Evolutionary conservation across 2,113 vertebrate genomes (phyloP).

Genomic region (Hipposideros armiger): DNA sequence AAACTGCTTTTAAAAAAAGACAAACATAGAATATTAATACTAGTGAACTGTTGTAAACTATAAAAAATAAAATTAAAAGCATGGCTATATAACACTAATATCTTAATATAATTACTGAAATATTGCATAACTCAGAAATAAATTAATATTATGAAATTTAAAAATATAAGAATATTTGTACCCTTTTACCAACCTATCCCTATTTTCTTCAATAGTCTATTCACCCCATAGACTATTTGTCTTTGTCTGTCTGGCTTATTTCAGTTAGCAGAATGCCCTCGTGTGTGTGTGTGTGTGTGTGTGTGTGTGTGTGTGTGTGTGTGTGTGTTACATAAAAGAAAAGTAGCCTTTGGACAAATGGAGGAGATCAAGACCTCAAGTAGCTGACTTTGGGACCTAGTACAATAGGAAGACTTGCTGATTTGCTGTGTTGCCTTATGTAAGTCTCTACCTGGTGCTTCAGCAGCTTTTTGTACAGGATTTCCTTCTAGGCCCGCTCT

Average conservation of each 20-base stretch:
- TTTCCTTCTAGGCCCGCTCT: not conserved
- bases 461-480: rapidly evolving
- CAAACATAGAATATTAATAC: not conserved
- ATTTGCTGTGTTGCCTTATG: not conserved
- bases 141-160: not conserved
- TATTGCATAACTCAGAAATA: not conserved
- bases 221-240: not conserved
- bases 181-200: not conserved
- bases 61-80: not conserved
- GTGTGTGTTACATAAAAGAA: not conserved
- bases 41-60: not conserved
- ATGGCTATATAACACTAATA: not conserved
- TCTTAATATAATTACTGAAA: not conserved
- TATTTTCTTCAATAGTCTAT: not conserved
- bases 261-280: not conserved
- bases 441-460: not conserved
- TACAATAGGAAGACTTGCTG: not conserved
- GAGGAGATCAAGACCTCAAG: not conserved
- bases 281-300: not conserved
- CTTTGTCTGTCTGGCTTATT: not conserved
- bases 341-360: not conserved
- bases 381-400: not conserved
- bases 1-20: not conserved
- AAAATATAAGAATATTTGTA: not conserved
- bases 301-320: no score